A percentile compares a stretch with the other conserved stretches of the same genome.
These are phyloP conservation scores for Siniperca undulata DNA, from an alignment of 2,797 vertebrate genomes.

Conservation along the genomic window DNA sequence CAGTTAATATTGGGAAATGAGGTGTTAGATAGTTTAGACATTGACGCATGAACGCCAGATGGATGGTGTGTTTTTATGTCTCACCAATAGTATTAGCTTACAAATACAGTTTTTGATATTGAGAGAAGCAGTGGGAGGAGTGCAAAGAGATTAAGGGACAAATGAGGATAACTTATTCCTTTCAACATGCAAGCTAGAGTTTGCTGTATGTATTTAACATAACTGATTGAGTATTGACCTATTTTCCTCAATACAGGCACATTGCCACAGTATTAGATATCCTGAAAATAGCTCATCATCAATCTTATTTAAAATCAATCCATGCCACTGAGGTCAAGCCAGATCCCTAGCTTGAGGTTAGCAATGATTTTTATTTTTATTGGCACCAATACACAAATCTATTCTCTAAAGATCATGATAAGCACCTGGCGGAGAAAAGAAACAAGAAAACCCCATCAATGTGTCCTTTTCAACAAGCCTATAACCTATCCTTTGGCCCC, in stretches of 20 bases:
- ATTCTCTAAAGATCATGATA: conserved; percentile 43
- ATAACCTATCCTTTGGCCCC: conserved; percentile 37
- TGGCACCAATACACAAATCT: conserved; percentile 26
- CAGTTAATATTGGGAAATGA: conserved; percentile 44
- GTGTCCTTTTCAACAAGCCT: conserved; percentile 16
- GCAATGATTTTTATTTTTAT: conserved; percentile 22
- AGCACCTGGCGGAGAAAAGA: conserved; percentile 19
- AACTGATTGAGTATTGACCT: conserved; percentile 3
- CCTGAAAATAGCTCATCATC: conserved; percentile 20
- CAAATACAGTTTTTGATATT: conserved; percentile 46
- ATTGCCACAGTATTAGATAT: neutral
- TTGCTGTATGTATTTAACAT: conserved; percentile 27
- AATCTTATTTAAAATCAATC: conserved; percentile 39
- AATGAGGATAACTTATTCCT: conserved; percentile 33
- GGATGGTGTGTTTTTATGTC: conserved; percentile 61
- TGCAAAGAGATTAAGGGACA: conserved; percentile 22
- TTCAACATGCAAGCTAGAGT: neutral
- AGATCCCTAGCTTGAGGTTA: neutral
- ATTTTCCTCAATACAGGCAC: conserved; percentile 5
- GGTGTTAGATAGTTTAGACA: conserved; percentile 53
- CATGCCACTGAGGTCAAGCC: conserved; percentile 18
- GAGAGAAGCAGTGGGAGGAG: conserved; percentile 40
- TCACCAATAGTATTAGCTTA: conserved; percentile 50
- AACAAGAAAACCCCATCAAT: conserved; percentile 18
- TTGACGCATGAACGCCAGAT: conserved; percentile 73